Percentiles rank a stretch among this genome's conserved stretches.
These are phyloP conservation scores for Micromesistius poutassou DNA, from an alignment of 2,797 vertebrate genomes.

Conservation along the genomic window DNA sequence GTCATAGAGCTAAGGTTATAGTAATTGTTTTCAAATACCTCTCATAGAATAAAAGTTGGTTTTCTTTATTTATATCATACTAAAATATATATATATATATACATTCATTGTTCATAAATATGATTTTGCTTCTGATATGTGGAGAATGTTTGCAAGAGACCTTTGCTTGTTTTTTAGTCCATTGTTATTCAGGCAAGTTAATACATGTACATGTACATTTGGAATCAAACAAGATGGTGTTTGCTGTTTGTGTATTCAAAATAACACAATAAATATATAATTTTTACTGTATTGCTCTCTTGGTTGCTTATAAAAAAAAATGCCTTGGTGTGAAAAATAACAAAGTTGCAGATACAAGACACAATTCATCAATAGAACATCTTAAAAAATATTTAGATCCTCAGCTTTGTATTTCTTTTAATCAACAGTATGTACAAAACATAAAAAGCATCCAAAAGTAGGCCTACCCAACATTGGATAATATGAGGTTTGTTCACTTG, in stretches of 20 bases:
- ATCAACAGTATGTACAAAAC: constrained; percentile 51
- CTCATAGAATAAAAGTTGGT: constrained; percentile 52
- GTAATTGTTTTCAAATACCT: constrained; percentile 62
- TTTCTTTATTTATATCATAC: constrained; percentile 66
- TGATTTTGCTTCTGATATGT: constrained; percentile 39
- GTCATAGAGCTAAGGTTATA: constrained; percentile 61
- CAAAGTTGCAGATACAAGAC: background rate
- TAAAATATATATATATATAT: constrained; percentile 33
- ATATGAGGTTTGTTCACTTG: constrained; percentile 23
- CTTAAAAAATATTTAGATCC: constrained; percentile 1
- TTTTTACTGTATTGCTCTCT: constrained; percentile 36
- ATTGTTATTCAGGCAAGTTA: constrained; percentile 42
- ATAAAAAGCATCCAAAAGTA: constrained; percentile 38
- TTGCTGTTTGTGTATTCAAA: constrained; percentile 67
- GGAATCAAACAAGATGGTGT: constrained; percentile 43
- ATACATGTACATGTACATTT: constrained; percentile 57
- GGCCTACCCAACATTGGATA: constrained; percentile 19
- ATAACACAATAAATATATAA: constrained; percentile 67
- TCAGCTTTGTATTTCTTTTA: constrained; percentile 18
- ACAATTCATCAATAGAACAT: constrained; percentile 5
- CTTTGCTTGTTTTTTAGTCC: constrained; percentile 32
- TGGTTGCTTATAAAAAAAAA: background rate
- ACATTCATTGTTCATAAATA: constrained; percentile 45
- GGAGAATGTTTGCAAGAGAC: constrained; percentile 32
- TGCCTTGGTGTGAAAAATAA: background rate